Conservation (phyloP, 2,888 invertebrate genomes). For the Drosophila mulleri region DNA sequence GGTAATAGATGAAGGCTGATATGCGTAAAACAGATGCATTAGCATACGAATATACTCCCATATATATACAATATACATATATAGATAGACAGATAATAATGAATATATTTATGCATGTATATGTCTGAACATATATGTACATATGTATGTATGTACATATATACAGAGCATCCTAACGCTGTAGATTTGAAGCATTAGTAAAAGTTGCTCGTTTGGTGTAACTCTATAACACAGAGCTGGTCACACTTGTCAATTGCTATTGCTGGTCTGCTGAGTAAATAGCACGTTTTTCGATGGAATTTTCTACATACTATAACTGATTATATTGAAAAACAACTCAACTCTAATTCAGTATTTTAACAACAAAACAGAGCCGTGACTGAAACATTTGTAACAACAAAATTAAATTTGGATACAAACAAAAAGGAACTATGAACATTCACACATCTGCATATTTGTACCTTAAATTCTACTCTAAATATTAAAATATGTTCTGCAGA, state of each 20-base stretch:
- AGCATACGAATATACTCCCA: not conserved
- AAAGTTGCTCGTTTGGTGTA: conserved; percentile 12
- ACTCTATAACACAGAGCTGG: conserved; percentile 24
- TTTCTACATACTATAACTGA: conserved; percentile 2
- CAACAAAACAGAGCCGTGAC: not conserved
- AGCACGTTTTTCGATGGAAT: conserved; percentile 66
- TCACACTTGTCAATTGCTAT: conserved; percentile 33
- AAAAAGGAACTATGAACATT: not conserved
- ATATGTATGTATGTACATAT: no score
- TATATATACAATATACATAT: not conserved
- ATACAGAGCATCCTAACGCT: not conserved
- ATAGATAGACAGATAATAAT: not conserved
- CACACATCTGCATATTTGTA: not conserved
- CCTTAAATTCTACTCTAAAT: conserved; percentile 1
- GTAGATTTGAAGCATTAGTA: conserved; percentile 9
- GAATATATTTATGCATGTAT: not conserved
- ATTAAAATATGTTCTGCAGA: conserved; percentile 4
- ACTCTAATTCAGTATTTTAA: not conserved
- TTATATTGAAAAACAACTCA: conserved; percentile 7
- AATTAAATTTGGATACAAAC: not conserved
- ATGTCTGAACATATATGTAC: no score
- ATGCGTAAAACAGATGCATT: conserved; percentile 4
- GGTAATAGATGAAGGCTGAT: conserved; percentile 14
- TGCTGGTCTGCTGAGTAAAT: conserved; percentile 52
- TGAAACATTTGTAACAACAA: conserved; percentile 10